Conservation (phyloP, 2,888 invertebrate species). For the Coelopa pilipes region DNA sequence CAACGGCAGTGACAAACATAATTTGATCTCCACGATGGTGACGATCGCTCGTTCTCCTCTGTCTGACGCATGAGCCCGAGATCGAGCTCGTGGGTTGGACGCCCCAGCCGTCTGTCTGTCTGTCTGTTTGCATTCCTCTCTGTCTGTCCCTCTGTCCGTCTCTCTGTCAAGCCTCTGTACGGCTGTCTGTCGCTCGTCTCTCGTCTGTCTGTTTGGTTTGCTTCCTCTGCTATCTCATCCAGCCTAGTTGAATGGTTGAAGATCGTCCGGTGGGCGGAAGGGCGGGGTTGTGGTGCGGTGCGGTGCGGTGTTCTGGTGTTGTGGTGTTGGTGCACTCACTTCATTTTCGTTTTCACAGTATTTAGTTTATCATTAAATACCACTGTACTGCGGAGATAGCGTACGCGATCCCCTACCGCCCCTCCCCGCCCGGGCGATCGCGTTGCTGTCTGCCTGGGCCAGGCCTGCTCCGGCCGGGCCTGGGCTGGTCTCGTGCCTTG, state of each 20-base stretch:
- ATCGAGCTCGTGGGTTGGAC: not conserved
- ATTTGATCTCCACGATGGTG: not conserved
- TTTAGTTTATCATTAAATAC: slow-evolving; percentile 32
- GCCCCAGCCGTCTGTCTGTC: too few species aligned
- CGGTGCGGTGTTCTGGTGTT: too few species aligned
- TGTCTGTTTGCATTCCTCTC: too few species aligned
- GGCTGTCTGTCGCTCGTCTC: not conserved
- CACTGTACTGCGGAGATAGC: slow-evolving; percentile 12
- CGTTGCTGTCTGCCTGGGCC: not conserved
- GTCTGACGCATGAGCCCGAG: not conserved
- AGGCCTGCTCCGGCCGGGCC: not conserved
- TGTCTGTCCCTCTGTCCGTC: not conserved
- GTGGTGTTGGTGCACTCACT: slow-evolving; percentile 6
- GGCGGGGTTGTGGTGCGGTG: not conserved
- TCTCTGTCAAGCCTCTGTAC: not conserved
- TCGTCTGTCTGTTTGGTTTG: not conserved
- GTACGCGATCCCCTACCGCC: not conserved
- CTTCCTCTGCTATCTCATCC: slow-evolving; percentile 19
- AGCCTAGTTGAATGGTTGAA: slow-evolving; percentile 3
- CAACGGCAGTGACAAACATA: slow-evolving; percentile 6
- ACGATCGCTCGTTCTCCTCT: not conserved
- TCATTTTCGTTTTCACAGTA: slow-evolving; percentile 25
- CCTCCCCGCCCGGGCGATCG: not conserved
- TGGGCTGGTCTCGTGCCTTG: slow-evolving; percentile 6
- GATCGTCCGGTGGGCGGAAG: slow-evolving; percentile 9